Percentiles rank a stretch among this genome's conserved stretches.
Evolutionary conservation across 2,888 invertebrate genomes (phyloP).

Genomic region (Brachyopa scutellaris): DNA sequence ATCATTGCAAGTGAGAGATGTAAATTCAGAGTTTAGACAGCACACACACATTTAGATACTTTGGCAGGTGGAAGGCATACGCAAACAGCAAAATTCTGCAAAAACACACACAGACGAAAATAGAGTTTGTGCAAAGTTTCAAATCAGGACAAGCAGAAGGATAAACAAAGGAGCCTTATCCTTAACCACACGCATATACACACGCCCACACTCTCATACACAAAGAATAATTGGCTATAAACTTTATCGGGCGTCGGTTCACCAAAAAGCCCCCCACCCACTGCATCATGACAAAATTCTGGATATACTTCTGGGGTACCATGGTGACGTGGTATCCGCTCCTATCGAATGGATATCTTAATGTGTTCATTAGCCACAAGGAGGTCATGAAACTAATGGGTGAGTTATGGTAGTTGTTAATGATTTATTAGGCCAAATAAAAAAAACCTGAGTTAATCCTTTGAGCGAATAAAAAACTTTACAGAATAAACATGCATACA

Average conservation of each 20-base stretch:
- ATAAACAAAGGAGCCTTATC: constrained; percentile 69
- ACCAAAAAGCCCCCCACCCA: constrained; percentile 32
- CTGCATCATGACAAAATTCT: constrained; percentile 75
- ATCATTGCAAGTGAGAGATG: constrained; percentile 50
- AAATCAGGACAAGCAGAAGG: constrained; percentile 67
- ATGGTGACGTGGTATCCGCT: constrained; percentile 77
- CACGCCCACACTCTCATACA: constrained; percentile 30
- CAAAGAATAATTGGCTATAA: constrained; percentile 66
- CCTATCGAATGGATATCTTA: constrained; percentile 87
- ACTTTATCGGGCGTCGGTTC: constrained; percentile 62
- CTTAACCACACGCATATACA: constrained; percentile 45
- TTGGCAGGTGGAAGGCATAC: constrained; percentile 53
- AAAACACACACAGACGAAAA: constrained; percentile 1
- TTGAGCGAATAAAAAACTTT: background rate
- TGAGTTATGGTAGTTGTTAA: constrained; percentile 82
- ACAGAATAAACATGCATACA: background rate
- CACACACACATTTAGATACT: background rate
- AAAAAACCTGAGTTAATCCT: background rate
- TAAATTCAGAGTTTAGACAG: constrained; percentile 46
- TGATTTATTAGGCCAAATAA: constrained; percentile 21
- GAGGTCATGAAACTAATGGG: constrained; percentile 91
- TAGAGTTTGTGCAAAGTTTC: constrained; percentile 57
- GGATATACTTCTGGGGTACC: constrained; percentile 76
- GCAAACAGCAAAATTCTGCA: constrained; percentile 49
- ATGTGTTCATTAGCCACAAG: constrained; percentile 90